Evolutionary conservation across 30 jellyfish, hydroid and myxozoan species (phyloP), one percentile per base, ranked within the genome.

Genomic region (Turritopsis dohrnii): DNA sequence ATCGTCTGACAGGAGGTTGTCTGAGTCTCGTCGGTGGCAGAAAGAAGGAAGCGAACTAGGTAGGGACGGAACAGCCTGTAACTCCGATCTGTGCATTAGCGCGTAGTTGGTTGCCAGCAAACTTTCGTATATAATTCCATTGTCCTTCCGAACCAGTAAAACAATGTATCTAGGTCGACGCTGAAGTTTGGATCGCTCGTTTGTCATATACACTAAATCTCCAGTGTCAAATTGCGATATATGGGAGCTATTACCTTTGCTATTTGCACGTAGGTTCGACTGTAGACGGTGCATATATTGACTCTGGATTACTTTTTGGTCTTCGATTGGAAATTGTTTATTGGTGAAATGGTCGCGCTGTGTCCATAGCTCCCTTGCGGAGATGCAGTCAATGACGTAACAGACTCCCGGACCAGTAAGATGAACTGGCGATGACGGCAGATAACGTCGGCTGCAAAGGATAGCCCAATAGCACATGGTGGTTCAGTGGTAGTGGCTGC

Each of bases 261-360:
- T 54, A 54, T 54, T 54, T 16, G 72, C 72, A n/a, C n/a, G 72
- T 16, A 54, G 72, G 72, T 54, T 54, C 21, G 72, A 54, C 72
- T 54, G 72, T 18, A 54, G 72, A 69, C 72, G 72, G 72, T 54
- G 18, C 72, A 54, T 54, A n/a, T 54, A 54, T 54, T 54, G 72
- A 54, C 72, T 54, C 72, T 16, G 72, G 17, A 85, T 85, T 26
- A 75, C 72, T n/a, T n/a, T n/a, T n/a, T n/a, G n/a, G n/a, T n/a
- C n/a, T n/a, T n/a, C n/a, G n/a, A n/a, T 21, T n/a, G 89, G 89
- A 23, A 85, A 22, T 41, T 76, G 84, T 22, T 54, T 7, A 52
- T 79, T 21, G 23, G 89, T 85, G 74, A 85, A 85, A 66, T 85
- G 92, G 18, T 85, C 92, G 19, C 92, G 8, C 88, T 85, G 92